Evolutionary conservation across 2,113 vertebrate species (phyloP), one percentile per base, ranked within the genome.

Genomic region (Hylia prasina): DNA sequence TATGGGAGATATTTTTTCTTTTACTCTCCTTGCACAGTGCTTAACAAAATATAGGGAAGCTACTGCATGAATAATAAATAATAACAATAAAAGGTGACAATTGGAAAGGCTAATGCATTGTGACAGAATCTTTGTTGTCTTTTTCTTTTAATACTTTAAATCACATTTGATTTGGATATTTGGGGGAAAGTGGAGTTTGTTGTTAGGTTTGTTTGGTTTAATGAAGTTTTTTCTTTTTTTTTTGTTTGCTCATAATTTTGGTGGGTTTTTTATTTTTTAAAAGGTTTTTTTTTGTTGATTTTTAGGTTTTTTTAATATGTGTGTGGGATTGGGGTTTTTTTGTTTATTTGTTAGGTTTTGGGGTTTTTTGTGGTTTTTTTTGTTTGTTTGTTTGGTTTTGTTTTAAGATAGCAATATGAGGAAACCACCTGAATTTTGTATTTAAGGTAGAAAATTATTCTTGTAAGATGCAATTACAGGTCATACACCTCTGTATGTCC

Each of bases 151-250:
- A 25, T 51, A 63, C 4, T 76, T 86, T 78, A 78, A 91, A 22
- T 65, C 10, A 71, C 75, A 35, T 44, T 2, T 50, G 8, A 66
- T 56, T 81, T 70, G 6, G 10, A 33, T 63, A 35, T 69, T 57
- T 56, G 4, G 0, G 3, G 2, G 11, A 18, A 15, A 2, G 6
- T 4, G 2, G 8, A 50, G 11, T 10, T 48, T 51, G 9, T 25
- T 57, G 7, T 5, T 60, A 5, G 10, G 7, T 54, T 69, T 69
- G 1, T 75, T 75, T 45, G 4, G 16, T 39, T 56, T 50, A 14
- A 23, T 44, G 7, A 7, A 4, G 1, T 4, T 19, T 47, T 27
- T 24, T 5, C 14, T 27, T 48, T 28, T 35, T 54, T 56, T 27
- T 7, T 18, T 68, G 7, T 40, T 69, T 48, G 1, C 14, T n/a